These are phyloP conservation scores for Chlorocebus sabaeus DNA, from an alignment of 2,113 vertebrate genomes.

Conservation along the genomic window DNA sequence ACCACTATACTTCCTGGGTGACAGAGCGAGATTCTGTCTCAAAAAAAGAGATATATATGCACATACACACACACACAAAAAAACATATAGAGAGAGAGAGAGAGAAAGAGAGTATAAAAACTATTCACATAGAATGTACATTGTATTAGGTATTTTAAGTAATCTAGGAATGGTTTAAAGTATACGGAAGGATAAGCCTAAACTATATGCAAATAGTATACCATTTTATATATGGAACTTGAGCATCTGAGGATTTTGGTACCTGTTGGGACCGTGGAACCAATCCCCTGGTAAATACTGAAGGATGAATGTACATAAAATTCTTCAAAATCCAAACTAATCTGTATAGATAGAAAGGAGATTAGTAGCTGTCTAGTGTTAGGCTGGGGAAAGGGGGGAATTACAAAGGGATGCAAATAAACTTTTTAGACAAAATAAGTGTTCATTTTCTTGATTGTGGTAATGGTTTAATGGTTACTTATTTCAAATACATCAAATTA, in stretches of 20 bases:
- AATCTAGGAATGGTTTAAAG: background rate
- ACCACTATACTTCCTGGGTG: no score
- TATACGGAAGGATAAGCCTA: background rate
- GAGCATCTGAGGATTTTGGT: background rate
- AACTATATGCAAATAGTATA: background rate
- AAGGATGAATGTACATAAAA: background rate
- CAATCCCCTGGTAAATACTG: background rate
- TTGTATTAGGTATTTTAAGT: background rate
- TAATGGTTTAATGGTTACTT: background rate
- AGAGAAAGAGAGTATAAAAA: background rate
- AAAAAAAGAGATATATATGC: no score
- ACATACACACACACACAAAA: no score
- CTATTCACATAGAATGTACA: background rate
- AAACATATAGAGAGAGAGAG: no score
- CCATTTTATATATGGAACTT: background rate
- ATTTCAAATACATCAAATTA: conserved; percentile 27
- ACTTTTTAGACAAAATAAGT: background rate
- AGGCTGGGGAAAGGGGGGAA: background rate
- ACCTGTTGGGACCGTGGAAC: background rate
- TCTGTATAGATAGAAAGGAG: background rate
- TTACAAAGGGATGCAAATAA: background rate
- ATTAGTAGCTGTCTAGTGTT: background rate
- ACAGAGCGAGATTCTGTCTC: no score
- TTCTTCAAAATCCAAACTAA: conserved; percentile 18
- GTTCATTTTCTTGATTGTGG: background rate